Evolutionary conservation across 2,797 vertebrate species (phyloP).

Genomic region (Echeneis naucrates): DNA sequence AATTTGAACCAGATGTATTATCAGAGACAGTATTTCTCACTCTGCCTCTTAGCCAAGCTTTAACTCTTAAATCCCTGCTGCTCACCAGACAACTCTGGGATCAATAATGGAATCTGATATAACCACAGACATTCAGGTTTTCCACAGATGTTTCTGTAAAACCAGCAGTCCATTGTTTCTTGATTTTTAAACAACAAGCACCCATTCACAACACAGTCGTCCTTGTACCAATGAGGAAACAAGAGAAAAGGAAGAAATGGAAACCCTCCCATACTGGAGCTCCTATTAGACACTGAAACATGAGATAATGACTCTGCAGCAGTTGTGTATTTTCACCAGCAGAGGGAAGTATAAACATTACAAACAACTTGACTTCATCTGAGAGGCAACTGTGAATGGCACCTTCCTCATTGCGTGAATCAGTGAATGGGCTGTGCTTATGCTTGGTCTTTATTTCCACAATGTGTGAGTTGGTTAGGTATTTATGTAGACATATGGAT

Average conservation of each 20-base stretch:
- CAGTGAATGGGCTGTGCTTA: not conserved
- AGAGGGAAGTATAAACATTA: slow-evolving; percentile 52
- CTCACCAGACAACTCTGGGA: slow-evolving; percentile 41
- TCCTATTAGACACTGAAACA: slow-evolving; percentile 42
- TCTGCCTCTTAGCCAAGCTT: slow-evolving; percentile 4
- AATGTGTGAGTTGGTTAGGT: not conserved
- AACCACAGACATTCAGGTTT: slow-evolving; percentile 51
- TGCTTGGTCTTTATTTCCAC: not conserved
- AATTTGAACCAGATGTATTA: not conserved
- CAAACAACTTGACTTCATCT: slow-evolving; percentile 14
- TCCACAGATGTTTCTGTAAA: not conserved
- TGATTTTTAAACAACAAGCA: slow-evolving; percentile 8
- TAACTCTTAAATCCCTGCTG: slow-evolving; percentile 33
- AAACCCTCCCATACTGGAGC: slow-evolving; percentile 36
- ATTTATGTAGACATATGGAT: not conserved
- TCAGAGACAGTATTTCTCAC: no score
- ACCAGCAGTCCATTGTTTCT: not conserved
- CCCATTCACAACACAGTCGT: not conserved
- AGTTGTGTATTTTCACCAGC: slow-evolving; percentile 53
- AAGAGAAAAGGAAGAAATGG: not conserved
- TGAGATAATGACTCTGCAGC: slow-evolving; percentile 40
- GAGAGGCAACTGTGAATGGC: slow-evolving; percentile 35
- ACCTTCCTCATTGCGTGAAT: slow-evolving; percentile 1
- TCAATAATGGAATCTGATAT: slow-evolving; percentile 59
- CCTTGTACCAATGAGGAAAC: not conserved